A percentile compares a stretch with the other conserved stretches of the same genome.
Conservation (phyloP, 2,888 invertebrate species). For the Campopleginae sp. region DNA sequence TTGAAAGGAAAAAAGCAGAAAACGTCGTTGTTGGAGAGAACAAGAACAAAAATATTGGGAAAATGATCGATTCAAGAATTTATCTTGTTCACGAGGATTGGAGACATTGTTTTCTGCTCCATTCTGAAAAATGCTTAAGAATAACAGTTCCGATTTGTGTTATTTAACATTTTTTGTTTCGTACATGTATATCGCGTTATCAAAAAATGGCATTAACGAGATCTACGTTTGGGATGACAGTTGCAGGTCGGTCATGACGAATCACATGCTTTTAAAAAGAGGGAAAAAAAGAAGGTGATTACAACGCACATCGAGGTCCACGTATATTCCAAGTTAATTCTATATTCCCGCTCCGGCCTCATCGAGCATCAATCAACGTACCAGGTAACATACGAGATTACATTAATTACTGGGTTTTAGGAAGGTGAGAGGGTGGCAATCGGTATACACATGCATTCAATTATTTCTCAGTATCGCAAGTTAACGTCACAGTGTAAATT, state of each 20-base stretch:
- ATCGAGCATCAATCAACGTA: constrained; percentile 71
- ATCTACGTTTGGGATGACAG: constrained; percentile 73
- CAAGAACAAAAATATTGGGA: not conserved
- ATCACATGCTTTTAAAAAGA: constrained; percentile 19
- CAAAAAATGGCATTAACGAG: constrained; percentile 79
- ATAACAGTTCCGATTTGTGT: constrained; percentile 52
- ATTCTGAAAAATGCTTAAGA: constrained; percentile 54
- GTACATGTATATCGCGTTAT: constrained; percentile 71
- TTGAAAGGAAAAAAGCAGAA: not conserved
- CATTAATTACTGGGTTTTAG: constrained; percentile 64
- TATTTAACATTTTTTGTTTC: constrained; percentile 22
- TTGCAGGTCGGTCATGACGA: constrained; percentile 54
- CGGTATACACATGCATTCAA: constrained; percentile 74
- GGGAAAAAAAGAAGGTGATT: constrained; percentile 40
- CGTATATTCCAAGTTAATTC: constrained; percentile 68
- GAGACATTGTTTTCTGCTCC: constrained; percentile 46
- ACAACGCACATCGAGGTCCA: constrained; percentile 73
- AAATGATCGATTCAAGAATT: constrained; percentile 32
- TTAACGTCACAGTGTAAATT: constrained; percentile 70
- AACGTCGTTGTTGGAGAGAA: not conserved
- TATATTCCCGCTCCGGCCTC: constrained; percentile 71
- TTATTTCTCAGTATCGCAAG: constrained; percentile 65
- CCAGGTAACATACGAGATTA: constrained; percentile 73
- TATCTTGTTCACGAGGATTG: constrained; percentile 35
- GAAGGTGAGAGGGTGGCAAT: constrained; percentile 62